These are phyloP conservation scores for Leiothrix lutea DNA, from an alignment of 2,113 vertebrate genomes.

Conservation along the genomic window DNA sequence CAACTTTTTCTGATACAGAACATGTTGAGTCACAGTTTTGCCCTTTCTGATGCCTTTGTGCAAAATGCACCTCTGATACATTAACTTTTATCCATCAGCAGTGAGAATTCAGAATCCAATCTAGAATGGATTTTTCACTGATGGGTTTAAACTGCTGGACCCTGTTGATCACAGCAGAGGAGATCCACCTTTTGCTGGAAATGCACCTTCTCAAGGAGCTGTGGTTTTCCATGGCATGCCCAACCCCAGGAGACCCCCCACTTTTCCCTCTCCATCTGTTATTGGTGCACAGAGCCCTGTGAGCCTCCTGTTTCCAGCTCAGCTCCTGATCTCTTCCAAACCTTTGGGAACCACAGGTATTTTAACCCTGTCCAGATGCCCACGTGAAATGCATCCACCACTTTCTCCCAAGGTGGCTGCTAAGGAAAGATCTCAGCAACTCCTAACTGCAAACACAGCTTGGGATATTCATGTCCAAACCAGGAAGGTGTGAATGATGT, in stretches of 20 bases:
- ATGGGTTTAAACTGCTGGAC: not conserved
- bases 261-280: not conserved
- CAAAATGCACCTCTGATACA: not conserved
- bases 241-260: not conserved
- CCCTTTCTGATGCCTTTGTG: not conserved
- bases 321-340: not conserved
- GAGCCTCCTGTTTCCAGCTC: not conserved
- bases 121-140: not conserved
- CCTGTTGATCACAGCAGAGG: not conserved
- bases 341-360: not conserved
- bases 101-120: not conserved
- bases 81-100: not conserved
- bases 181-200: not conserved
- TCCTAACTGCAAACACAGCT: not conserved
- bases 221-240: not conserved
- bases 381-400: rapidly evolving
- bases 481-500: not conserved
- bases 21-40: rapidly evolving
- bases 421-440: not conserved
- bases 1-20: not conserved
- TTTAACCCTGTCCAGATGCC: slow-evolving; percentile 4
- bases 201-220: not conserved
- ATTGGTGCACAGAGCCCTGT: not conserved
- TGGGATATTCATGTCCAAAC: not conserved
- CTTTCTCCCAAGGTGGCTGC: not conserved